Percentiles rank a stretch among this genome's conserved stretches.
Conservation (phyloP, 2,113 vertebrate species). For the Columba janthina region DNA sequence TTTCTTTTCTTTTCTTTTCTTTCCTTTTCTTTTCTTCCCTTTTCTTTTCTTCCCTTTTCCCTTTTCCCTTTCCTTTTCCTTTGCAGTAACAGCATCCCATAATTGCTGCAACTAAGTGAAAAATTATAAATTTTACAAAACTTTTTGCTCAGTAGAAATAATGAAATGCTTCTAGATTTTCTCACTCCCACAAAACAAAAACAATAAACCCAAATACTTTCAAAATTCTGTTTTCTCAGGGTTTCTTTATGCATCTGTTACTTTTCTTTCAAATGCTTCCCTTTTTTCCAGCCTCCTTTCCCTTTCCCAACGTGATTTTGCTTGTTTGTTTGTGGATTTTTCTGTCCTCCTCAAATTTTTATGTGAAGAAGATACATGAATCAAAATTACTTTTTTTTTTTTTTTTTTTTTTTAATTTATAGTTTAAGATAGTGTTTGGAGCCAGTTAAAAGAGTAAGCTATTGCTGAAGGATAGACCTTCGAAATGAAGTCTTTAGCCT, state of each 20-base stretch:
- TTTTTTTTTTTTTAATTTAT: not conserved
- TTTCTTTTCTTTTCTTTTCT: not conserved
- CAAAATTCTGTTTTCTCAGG: not conserved
- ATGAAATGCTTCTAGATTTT: not conserved
- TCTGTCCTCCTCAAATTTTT: not conserved
- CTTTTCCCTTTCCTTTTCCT: not conserved
- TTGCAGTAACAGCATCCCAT: not conserved
- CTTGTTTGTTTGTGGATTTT: not conserved
- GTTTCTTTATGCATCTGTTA: not conserved
- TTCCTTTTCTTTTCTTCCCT: too few relatives aligned
- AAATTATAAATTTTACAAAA: not conserved
- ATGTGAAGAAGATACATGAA: not conserved
- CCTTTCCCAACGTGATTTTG: not conserved
- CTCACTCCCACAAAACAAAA: not conserved
- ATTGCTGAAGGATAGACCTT: not conserved
- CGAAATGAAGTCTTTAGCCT: not conserved
- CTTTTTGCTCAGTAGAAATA: not conserved
- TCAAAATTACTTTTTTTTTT: too few relatives aligned
- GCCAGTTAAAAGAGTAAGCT: not conserved
- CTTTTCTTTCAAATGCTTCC: not conserved
- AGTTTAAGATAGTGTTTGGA: not conserved
- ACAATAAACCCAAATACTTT: not conserved
- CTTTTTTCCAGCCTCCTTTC: not conserved
- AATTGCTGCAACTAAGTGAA: not conserved
- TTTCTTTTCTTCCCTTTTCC: too few relatives aligned